These are phyloP conservation scores for Polypterus bichir DNA, from an alignment of 2,113 vertebrate genomes.

Conservation along the genomic window DNA sequence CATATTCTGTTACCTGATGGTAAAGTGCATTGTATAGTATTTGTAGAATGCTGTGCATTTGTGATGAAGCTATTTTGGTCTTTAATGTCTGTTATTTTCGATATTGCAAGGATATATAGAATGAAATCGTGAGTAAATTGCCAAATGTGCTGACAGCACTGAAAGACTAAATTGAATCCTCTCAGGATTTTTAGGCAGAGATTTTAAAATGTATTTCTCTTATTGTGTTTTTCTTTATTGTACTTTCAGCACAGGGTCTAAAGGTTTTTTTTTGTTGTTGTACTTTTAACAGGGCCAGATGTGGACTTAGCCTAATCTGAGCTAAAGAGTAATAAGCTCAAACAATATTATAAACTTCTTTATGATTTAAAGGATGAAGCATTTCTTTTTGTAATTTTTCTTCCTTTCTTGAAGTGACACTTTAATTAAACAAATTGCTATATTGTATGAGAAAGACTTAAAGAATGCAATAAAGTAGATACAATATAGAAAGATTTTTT, in stretches of 20 bases:
- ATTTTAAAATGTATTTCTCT: slow-evolving; percentile 37
- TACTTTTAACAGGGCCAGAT: slow-evolving; percentile 22
- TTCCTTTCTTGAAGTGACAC: slow-evolving; percentile 51
- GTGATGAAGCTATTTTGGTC: slow-evolving; percentile 38
- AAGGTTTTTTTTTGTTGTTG: slow-evolving; percentile 17
- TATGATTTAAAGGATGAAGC: slow-evolving; percentile 31
- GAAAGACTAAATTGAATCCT: slow-evolving; percentile 47
- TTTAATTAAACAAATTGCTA: slow-evolving; percentile 70
- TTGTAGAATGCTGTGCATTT: slow-evolving; percentile 28
- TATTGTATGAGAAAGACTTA: slow-evolving; percentile 48
- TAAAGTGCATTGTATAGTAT: slow-evolving; percentile 13
- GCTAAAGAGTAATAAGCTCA: slow-evolving; percentile 27
- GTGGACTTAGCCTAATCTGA: slow-evolving; percentile 42
- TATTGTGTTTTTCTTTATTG: slow-evolving; percentile 31
- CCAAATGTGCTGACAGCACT: slow-evolving; percentile 57
- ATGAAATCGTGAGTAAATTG: slow-evolving; percentile 35
- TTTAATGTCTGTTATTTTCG: slow-evolving; percentile 46
- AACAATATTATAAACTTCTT: slow-evolving; percentile 45
- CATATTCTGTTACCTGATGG: background rate
- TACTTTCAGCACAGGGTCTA: slow-evolving; percentile 22
- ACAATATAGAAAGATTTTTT: slow-evolving; percentile 58
- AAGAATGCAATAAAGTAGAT: slow-evolving; percentile 52
- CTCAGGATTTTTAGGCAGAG: slow-evolving; percentile 45
- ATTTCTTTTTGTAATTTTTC: slow-evolving; percentile 33
- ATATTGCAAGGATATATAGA: slow-evolving; percentile 49